Evolutionary conservation across 2,797 vertebrate species (phyloP).

Genomic region (Erithacus rubecula): DNA sequence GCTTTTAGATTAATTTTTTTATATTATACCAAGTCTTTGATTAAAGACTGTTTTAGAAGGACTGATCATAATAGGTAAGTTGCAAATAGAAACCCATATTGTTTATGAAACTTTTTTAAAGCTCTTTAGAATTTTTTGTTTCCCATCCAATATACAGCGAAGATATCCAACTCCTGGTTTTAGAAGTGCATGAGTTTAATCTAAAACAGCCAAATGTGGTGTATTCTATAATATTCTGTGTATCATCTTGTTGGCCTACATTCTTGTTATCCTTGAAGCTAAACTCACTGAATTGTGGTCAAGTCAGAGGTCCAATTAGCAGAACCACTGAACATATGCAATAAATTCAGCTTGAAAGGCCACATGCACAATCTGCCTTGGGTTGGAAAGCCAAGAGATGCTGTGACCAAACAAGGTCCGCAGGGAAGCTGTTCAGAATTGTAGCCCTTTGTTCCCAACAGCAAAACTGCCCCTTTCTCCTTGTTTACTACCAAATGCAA

Average conservation of each 20-base stretch:
- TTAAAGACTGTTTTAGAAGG: neutral
- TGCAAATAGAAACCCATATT: neutral
- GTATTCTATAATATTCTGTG: neutral
- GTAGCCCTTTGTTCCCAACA: constrained; percentile 24
- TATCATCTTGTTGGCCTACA: neutral
- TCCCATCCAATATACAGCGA: neutral
- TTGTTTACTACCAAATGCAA: constrained; percentile 11
- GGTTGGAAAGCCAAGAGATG: constrained; percentile 61
- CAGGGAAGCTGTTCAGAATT: constrained; percentile 41
- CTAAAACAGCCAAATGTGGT: neutral
- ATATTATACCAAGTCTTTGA: neutral
- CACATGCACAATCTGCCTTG: constrained; percentile 66
- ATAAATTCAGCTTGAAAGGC: constrained; percentile 72
- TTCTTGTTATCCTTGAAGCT: constrained; percentile 39
- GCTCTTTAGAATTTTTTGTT: neutral
- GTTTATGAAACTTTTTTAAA: neutral
- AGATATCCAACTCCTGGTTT: neutral
- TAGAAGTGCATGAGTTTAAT: neutral
- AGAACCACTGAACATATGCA: constrained; percentile 61
- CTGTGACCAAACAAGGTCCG: constrained; percentile 34
- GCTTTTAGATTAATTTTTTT: neutral
- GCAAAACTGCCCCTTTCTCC: constrained; percentile 41
- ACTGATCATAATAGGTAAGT: neutral
- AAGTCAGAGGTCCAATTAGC: constrained; percentile 61
- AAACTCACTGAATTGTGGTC: constrained; percentile 52